Conservation (phyloP, 2,888 invertebrate genomes). For the Plutella xylostella region DNA sequence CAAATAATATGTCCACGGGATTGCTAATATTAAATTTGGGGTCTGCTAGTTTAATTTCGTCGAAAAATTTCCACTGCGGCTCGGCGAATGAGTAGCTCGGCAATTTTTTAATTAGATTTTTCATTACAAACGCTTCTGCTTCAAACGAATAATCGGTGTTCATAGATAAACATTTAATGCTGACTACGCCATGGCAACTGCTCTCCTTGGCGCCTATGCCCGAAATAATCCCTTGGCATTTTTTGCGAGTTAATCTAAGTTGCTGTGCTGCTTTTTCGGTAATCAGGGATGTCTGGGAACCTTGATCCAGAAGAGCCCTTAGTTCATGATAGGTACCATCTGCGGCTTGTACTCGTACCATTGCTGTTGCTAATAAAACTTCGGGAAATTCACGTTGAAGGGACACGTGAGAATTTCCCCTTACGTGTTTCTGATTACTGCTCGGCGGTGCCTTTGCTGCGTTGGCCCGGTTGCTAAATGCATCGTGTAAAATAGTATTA, state of each 20-base stretch:
- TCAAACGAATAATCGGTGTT: conserved; percentile 8
- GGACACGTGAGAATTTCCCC: background rate
- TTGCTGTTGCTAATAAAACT: conserved; percentile 7
- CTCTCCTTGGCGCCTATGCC: conserved; percentile 14
- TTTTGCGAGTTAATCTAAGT: conserved; percentile 3
- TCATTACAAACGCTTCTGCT: conserved; percentile 14
- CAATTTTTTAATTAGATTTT: conserved; percentile 12
- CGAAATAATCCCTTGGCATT: conserved; percentile 7
- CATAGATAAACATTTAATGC: conserved; percentile 8
- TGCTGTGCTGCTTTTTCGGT: background rate
- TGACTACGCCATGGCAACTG: conserved; percentile 13
- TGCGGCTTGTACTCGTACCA: conserved; percentile 2
- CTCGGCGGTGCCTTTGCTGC: background rate
- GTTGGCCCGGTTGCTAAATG: background rate
- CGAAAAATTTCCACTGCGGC: conserved; percentile 15
- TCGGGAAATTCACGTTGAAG: background rate
- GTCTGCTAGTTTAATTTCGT: conserved; percentile 16
- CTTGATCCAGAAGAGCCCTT: background rate
- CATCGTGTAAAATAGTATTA: conserved; percentile 7
- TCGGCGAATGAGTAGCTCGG: conserved; percentile 9
- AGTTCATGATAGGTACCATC: conserved; percentile 6
- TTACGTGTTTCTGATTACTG: background rate
- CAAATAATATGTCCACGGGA: conserved; percentile 1
- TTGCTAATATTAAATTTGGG: conserved; percentile 13
- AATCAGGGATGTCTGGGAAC: background rate